A percentile compares a stretch with the other conserved stretches of the same genome.
Conservation (phyloP, 2,797 vertebrate genomes). For the Melanotaenia maccullochi region DNA sequence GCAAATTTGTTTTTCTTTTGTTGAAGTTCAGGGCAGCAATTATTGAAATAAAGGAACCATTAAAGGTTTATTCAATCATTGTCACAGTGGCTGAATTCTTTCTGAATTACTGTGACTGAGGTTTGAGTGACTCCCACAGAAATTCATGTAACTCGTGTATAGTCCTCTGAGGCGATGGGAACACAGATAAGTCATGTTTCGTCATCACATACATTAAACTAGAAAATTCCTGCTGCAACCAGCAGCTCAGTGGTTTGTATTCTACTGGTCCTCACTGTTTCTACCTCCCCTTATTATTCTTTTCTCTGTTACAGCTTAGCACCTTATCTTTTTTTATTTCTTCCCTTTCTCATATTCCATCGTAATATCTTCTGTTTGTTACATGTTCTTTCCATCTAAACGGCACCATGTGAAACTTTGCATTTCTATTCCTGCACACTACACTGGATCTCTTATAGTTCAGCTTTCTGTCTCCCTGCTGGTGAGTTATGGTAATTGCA, state of each 20-base stretch:
- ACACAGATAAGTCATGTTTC: background rate
- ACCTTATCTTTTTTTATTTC: background rate
- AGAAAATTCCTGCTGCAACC: conserved; percentile 75
- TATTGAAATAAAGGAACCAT: background rate
- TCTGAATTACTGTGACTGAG: background rate
- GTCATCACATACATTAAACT: conserved; percentile 37
- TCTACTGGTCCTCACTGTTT: conserved; percentile 28
- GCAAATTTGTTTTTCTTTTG: background rate
- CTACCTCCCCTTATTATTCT: background rate
- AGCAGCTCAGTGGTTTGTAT: conserved; percentile 64
- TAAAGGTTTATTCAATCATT: background rate
- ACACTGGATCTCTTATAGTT: conserved; percentile 11
- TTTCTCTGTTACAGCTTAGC: background rate
- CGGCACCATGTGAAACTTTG: conserved; percentile 1
- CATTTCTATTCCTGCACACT: conserved; percentile 3
- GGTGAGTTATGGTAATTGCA: conserved; percentile 11
- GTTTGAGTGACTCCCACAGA: background rate
- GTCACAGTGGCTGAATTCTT: background rate
- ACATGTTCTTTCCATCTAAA: background rate
- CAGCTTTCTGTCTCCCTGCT: conserved; percentile 41
- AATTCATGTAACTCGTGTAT: conserved; percentile 4
- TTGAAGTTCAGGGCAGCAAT: background rate
- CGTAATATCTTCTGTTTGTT: background rate
- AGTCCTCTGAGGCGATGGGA: conserved; percentile 9
- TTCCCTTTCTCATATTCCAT: background rate